phyloP scores from a whole-genome alignment of 2,113 vertebrate genomes.

The Tylochromis polylepis region DNA sequence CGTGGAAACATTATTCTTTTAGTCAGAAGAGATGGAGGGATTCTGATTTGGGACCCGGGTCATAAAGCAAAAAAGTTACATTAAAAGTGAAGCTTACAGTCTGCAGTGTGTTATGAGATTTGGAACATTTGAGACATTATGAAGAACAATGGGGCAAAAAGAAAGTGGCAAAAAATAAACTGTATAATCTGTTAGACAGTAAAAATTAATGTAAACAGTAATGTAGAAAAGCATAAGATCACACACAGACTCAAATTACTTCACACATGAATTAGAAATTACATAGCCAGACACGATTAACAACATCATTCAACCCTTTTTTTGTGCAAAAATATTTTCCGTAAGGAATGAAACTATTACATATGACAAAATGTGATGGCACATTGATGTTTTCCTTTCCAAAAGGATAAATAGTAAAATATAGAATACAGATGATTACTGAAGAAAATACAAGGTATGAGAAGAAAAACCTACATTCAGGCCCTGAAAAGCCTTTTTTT shows the following conservation, averaged over 20 bases:
- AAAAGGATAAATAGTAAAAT: slow-evolving; percentile 22
- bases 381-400: slow-evolving; percentile 39
- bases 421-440: neutral
- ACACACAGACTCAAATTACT: neutral
- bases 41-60: neutral
- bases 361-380: slow-evolving; percentile 54
- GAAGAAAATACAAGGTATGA: slow-evolving; percentile 15
- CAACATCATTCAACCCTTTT: slow-evolving; percentile 15
- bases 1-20: neutral
- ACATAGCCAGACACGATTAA: slow-evolving; percentile 16
- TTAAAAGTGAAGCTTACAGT: neutral
- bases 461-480: slow-evolving; percentile 52
- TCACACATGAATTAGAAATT: slow-evolving; percentile 12
- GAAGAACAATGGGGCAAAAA: neutral
- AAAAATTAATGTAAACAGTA: slow-evolving; percentile 11
- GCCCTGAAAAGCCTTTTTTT: neutral
- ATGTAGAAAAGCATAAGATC: slow-evolving; percentile 18
- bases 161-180: neutral
- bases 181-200: slow-evolving; percentile 9
- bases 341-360: slow-evolving; percentile 36
- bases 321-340: slow-evolving; percentile 64
- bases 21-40: neutral
- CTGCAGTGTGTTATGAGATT: neutral
- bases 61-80: neutral
- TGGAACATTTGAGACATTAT: neutral